Base-by-base conservation (phyloP, 2,888 invertebrate species). In the Bursaphelenchus okinawaensis region DNA sequence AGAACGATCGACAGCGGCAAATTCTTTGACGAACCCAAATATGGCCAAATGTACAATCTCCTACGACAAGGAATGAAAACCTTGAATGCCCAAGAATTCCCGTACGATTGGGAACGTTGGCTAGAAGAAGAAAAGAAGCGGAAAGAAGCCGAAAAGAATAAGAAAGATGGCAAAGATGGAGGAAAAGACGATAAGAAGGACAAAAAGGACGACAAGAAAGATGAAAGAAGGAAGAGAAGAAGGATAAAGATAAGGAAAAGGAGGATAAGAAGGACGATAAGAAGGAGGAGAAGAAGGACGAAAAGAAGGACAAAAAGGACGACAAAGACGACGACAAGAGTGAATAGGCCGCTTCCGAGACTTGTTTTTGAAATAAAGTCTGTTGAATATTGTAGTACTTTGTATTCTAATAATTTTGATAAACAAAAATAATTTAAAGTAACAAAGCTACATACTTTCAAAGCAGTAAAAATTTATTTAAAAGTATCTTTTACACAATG, bases 11-110 rank as follows among this genome's bases (percentile, higher is more conserved):
- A 77, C 56, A 57, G 20, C n/a, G 76, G 73, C 0, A 60, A 70
- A 51, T 77, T 77, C 68, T 77, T 77, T 57, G 75, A 73, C 51
- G 76, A 76, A 56, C 77, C 77, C 16, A 68, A 76, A 61, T 77
- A 77, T 63, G 59, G 59, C 22, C 57, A 69, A 52, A 75, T 76
- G 63, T 76, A 76, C 63, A 69, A 67, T 26, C 61, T 74, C 26
- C 55, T 76, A 52, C 57, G 71, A 52, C 62, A 67, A 52, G 75
- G 74, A 9, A 68, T 75, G 67, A 64, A 63, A 55, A 74, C 64
- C 28, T 67, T 68, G 28, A 68, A 67, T 16, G 69, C 74, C 24
- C 31, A 68, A 67, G 72, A 72, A 55, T 72, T 56, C 62, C 72
- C 72, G 26, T 72, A 72, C 63, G 72, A 72, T 52, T 72, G 71